Conservation (phyloP, 2,888 invertebrate genomes). For the Callimorpha dominula region DNA sequence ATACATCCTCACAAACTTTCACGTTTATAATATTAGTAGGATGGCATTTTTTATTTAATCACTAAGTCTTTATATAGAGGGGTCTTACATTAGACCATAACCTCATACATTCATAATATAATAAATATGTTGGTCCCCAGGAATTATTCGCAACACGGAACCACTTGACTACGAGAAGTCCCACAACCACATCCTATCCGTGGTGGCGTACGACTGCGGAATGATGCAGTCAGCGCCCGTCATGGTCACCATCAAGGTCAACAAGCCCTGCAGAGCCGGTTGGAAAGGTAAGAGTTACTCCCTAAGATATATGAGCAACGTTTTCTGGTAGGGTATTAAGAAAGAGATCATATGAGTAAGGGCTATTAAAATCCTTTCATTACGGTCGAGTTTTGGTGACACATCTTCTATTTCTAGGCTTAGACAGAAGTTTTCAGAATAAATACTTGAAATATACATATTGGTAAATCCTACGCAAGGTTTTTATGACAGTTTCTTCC, state of each 20-base stretch:
- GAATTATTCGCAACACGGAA: constrained; percentile 97
- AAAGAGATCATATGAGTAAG: background rate
- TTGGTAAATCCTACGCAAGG: too few relatives aligned
- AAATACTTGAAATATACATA: too few relatives aligned
- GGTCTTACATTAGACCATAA: background rate
- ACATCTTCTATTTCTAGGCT: too few relatives aligned
- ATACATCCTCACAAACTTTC: too few relatives aligned
- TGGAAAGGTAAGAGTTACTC: constrained; percentile 89
- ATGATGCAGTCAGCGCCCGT: constrained; percentile 97
- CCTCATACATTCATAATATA: too few relatives aligned
- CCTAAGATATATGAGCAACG: background rate
- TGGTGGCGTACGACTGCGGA: constrained; percentile 99
- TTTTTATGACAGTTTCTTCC: too few relatives aligned
- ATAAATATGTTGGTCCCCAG: constrained; percentile 59
- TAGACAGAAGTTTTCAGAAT: too few relatives aligned
- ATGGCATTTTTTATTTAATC: too few relatives aligned
- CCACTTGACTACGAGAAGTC: constrained; percentile 96
- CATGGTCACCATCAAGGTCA: constrained; percentile 98
- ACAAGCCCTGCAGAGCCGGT: constrained; percentile 92
- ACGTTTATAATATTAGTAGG: too few relatives aligned
- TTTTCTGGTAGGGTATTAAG: background rate
- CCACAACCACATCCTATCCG: constrained; percentile 98
- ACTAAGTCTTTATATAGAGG: background rate
- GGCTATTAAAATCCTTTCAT: background rate
- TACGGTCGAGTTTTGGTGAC: too few relatives aligned